Evolutionary conservation across 37 sponge, comb jelly and placozoan species (phyloP), one percentile per base, ranked within the genome.

Genomic region (Mnemiopsis leidyi): DNA sequence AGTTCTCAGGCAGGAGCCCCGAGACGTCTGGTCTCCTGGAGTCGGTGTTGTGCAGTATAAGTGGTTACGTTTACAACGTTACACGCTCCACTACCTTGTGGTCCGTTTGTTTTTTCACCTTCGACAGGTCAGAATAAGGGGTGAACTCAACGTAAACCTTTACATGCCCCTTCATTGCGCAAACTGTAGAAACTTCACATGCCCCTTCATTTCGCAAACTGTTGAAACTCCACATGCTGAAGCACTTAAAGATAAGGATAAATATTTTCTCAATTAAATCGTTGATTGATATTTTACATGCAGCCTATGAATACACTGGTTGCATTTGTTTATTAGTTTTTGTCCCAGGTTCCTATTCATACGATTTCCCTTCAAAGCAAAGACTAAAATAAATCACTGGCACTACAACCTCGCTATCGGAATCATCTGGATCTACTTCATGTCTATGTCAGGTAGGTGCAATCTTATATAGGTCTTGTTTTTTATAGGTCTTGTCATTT

Each of bases 71-170:
- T 0, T 85, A 32, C 61, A 85, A 85, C 61, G 90, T 85, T n/a
- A 85, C 90, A 40, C 39, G 90, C 0, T 85, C 90, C 1, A 85
- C 90, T 18, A 40, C 90, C 40, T 61, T 85, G 33, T 85, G 90
- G 90, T 85, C 90, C 23, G 61, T 85, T 20, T 40, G 40, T 61
- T 85, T 85, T 29, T 85, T 85, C 26, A 85, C 90, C 5, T 40
- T 85, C 25, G 90, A 85, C 90, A 85, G 90, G 90, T 85, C 5
- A 82, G 36, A n/a, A n/a, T n/a, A n/a, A n/a, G n/a, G n/a, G n/a
- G n/a, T n/a, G n/a, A n/a, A n/a, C n/a, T n/a, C n/a, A n/a, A n/a
- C n/a, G n/a, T n/a, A n/a, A n/a, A n/a, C n/a, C n/a, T n/a, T n/a
- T n/a, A n/a, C n/a, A n/a, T n/a, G n/a, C n/a, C n/a, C n/a, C n/a